A percentile compares a stretch with the other conserved stretches of the same genome.
phyloP scores from a whole-genome alignment of 2,888 invertebrate species.

The Nyleta sp. region DNA sequence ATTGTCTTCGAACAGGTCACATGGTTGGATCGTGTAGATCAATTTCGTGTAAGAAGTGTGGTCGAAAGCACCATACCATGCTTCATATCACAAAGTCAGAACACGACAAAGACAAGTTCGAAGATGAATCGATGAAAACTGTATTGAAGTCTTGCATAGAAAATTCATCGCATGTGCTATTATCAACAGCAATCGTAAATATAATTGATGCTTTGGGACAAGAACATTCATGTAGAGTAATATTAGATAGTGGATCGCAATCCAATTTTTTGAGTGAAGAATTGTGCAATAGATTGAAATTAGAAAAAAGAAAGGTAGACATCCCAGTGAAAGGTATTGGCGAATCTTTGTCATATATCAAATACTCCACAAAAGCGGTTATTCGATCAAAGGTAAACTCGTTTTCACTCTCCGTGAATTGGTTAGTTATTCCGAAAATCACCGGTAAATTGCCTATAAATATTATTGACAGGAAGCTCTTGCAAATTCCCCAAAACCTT shows the following conservation, averaged over 20 bases:
- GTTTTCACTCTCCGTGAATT: not conserved
- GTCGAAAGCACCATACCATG: slow-evolving; percentile 10
- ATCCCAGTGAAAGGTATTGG: slow-evolving; percentile 10
- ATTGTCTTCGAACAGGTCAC: slow-evolving; percentile 13
- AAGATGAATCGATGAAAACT: not conserved
- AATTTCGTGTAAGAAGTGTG: slow-evolving; percentile 18
- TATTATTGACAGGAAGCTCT: too few species aligned
- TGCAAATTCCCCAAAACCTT: slow-evolving; percentile 31
- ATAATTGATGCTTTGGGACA: slow-evolving; percentile 4
- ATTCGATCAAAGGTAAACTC: not conserved
- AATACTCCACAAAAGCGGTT: not conserved
- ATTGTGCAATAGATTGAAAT: not conserved
- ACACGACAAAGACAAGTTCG: not conserved
- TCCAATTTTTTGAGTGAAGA: slow-evolving; percentile 1
- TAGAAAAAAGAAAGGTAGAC: not conserved
- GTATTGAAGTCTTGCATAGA: not conserved
- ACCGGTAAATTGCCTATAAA: not conserved
- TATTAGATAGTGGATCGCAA: slow-evolving; percentile 15
- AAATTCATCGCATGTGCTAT: not conserved
- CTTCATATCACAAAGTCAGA: slow-evolving; percentile 23
- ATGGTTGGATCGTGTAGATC: slow-evolving; percentile 39
- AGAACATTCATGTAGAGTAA: not conserved
- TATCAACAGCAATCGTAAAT: slow-evolving; percentile 1
- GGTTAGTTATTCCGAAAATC: too few species aligned
- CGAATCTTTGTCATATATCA: not conserved